Evolutionary conservation across 2,888 invertebrate species (phyloP).

Genomic region (Lasioglossum vierecki): DNA sequence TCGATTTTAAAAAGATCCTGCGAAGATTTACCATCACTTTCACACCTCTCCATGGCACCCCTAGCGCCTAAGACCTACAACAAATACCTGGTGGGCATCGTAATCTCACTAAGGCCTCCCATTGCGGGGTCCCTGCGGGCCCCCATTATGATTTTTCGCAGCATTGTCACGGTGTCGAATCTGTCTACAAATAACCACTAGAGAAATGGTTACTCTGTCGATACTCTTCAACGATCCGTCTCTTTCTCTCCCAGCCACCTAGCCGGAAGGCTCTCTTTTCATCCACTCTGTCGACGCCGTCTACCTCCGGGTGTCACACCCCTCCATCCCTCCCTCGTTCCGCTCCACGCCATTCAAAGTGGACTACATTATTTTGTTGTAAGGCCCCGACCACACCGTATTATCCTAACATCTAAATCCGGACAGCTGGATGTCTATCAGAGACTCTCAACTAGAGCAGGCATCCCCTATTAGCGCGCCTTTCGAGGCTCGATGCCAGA

Average conservation of each 20-base stretch:
- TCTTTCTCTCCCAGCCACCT: constrained; percentile 40
- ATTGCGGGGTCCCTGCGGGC: constrained; percentile 69
- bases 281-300: constrained; percentile 44
- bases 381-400: constrained; percentile 80
- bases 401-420: constrained; percentile 84
- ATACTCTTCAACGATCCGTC: constrained; percentile 59
- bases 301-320: constrained; percentile 27
- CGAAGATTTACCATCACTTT: constrained; percentile 80
- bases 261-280: constrained; percentile 8
- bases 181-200: constrained; percentile 84
- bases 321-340: constrained; percentile 52
- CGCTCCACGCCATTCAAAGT: constrained; percentile 78
- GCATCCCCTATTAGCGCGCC: constrained; percentile 6
- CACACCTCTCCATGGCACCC: constrained; percentile 80
- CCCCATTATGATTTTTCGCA: constrained; percentile 81
- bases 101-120: constrained; percentile 80
- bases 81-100: constrained; percentile 78
- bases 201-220: constrained; percentile 79
- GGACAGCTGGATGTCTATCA: constrained; percentile 81
- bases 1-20: constrained; percentile 81
- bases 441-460: constrained; percentile 74
- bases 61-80: constrained; percentile 77
- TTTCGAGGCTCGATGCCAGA: not conserved
- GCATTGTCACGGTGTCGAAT: constrained; percentile 83
- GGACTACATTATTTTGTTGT: constrained; percentile 83